Evolutionary conservation across 2,797 vertebrate genomes (phyloP), one percentile per base, ranked within the genome.

Genomic region (Melanotaenia trifasciata): DNA sequence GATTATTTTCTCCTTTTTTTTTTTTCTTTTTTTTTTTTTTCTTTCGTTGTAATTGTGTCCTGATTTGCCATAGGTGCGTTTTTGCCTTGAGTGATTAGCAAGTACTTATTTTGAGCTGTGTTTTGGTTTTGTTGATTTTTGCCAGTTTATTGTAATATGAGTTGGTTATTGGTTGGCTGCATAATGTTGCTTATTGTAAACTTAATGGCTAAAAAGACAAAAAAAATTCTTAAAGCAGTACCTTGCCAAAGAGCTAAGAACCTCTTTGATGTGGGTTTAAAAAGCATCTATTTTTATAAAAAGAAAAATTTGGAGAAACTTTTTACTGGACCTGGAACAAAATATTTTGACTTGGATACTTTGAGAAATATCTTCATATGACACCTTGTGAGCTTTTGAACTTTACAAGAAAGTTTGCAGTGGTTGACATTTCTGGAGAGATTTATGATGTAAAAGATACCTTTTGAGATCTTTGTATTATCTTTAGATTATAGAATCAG

Each of bases 281-380:
- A 94, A 98, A 98, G 96, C 96, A 96, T 99, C 96, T 99, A 98
- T 99, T 98, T 98, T 99, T 99, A 96, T 98, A 95, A 96, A 94
- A 94, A 95, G 90, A 95, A 94, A 95, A 97, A 97, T 97, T 99
- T 97, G 97, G 96, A 98, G 95, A 98, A 97, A 97, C 96, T 99
- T 98, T 98, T 98, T 99, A 99, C 97, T 96, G 96, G 96, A 97
- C 96, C 96, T 98, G 97, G 96, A 98, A 97, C 96, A 98, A 98
- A 93, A 97, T 98, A 99, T 99, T 99, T 99, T 98, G 97, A 98
- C 96, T 97, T 98, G 96, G 96, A 97, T 97, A 97, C 96, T 99
- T 98, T 98, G 96, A 96, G 94, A 98, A 97, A 97, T 97, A 96
- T 97, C 96, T 98, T 98, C 97, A 93, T 99, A 97, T 95, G 95